Percentiles rank a stretch among this genome's conserved stretches.
Conservation (phyloP, 2,888 invertebrate genomes). For the Nemurella pictetii region DNA sequence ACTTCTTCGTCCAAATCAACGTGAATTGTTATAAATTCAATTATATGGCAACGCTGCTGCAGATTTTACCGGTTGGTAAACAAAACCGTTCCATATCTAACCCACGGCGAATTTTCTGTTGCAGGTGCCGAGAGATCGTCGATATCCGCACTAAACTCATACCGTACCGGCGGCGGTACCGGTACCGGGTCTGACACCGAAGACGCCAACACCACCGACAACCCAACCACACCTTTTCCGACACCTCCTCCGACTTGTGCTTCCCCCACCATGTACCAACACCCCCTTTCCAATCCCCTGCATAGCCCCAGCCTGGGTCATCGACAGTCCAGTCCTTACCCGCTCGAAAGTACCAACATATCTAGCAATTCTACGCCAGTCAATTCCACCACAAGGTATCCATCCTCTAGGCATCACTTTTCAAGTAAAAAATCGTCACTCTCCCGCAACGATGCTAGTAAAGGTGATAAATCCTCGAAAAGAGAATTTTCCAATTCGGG, state of each 20-base stretch:
- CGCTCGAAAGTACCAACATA: conserved; percentile 66
- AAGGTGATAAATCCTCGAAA: conserved; percentile 26
- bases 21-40: no score
- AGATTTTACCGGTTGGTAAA: no score
- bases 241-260: conserved; percentile 60
- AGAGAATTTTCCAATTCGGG: conserved; percentile 10
- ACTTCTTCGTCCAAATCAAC: no score
- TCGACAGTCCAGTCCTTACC: conserved; percentile 71
- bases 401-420: conserved; percentile 35
- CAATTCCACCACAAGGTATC: conserved; percentile 36
- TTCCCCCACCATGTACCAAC: conserved; percentile 45
- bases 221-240: conserved; percentile 59
- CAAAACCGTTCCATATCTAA: conserved; percentile 1
- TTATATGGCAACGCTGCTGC: no score
- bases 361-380: conserved; percentile 39
- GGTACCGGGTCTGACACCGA: conserved; percentile 69
- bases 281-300: conserved; percentile 52
- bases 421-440: conserved; percentile 35
- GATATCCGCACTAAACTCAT: conserved; percentile 48
- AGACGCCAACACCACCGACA: conserved; percentile 60
- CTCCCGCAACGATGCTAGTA: conserved; percentile 35
- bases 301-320: conserved; percentile 44
- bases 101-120: conserved; percentile 44
- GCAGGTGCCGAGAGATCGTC: conserved; percentile 56
- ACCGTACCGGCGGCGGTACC: conserved; percentile 60